Base-by-base conservation (phyloP, 2,888 invertebrate genomes). In the Antitype chi region DNA sequence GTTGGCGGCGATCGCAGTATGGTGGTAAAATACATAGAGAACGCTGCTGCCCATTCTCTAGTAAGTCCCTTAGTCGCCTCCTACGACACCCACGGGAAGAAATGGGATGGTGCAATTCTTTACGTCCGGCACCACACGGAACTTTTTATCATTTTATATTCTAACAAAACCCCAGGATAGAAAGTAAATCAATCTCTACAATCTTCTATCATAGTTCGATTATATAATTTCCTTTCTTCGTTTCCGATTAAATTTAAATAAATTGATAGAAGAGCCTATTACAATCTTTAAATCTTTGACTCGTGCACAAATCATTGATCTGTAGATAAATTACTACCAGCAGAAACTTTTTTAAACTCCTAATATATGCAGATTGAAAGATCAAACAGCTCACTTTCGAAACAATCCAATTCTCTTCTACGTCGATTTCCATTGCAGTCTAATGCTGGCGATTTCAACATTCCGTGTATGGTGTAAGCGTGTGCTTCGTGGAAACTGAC, bases 331-430 rank as follows among this genome's bases (percentile, higher is more conserved):
- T 75, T 64, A 60, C 55, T 20, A 53, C 63, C 25, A 55, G 64
- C 17, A 52, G 32, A 73, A 82, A 25, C 60, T 63, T 43, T 68
- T 49, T 57, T 4, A 20, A 76, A 75, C 57, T 43, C 25, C 70
- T 80, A 85, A 88, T 85, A 74, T 68, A 87, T 87, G 84, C 81
- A 84, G 67, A 87, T 85, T 70, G 81, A 85, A 80, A 81, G 88
- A 88, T 87, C 88, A 81, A 78, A 71, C 74, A 57, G 47, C 49
- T 55, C 72, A 71, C 59, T 63, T 63, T 68, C 69, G 72, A 70
- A 69, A 70, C 78, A 81, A 84, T 85, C 67, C 78, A 81, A 88
- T 88, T 81, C 63, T 67, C 57, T 70, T 74, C 63, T 47, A 78
- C 71, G 74, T 78, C 32, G 70, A 80, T 83, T 78, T 73, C 53